Base-by-base conservation (phyloP, 2,888 invertebrate species). In the Agriopis leucophaearia region DNA sequence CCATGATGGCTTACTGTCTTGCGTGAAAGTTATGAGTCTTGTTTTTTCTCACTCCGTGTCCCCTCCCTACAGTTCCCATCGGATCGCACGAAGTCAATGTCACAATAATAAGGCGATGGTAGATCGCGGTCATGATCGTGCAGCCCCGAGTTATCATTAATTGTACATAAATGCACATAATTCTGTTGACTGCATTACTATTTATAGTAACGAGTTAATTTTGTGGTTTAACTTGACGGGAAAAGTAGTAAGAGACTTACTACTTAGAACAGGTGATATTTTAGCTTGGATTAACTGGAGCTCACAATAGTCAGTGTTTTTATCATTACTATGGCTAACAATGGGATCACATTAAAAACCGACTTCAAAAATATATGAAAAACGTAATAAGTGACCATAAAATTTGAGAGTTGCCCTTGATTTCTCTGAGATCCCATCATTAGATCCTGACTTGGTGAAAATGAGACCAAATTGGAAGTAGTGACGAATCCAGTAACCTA, bases 31-130 rank as follows among this genome's bases (percentile, higher is more conserved):
- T 16, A 16, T 2, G 13, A 56, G 50, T 56, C 47, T 64, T 56
- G 51, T 59, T 66, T 67, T 62, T 27, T 55, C 40, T 8, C 1
- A 27, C 27, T n/a, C 6, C 9, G 36, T 58, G 48, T 68, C 69
- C 58, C 69, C 40, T 13, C 70, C 35, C 69, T 70, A 74, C 9
- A 15, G 45, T 66, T 73, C 74, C 68, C 68, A 68, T 65, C 67
- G 70, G 61, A n/a, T 70, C 69, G 40, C 71, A 77, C 78, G 74
- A 73, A 78, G 77, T 81, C 84, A 87, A 82, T 84, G 86, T 79
- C 84, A 68, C 35, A 55, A 50, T 74, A 75, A 78, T 81, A 74
- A 78, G 79, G 81, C 60, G 69, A 18, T 48, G 40, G 55, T 54
- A 44, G 60, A 72, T 73, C 55, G 69, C 82, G 86, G 85, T 80